Base-by-base conservation (phyloP, 2,113 vertebrate genomes). In the Nyctereutes procyonoides region DNA sequence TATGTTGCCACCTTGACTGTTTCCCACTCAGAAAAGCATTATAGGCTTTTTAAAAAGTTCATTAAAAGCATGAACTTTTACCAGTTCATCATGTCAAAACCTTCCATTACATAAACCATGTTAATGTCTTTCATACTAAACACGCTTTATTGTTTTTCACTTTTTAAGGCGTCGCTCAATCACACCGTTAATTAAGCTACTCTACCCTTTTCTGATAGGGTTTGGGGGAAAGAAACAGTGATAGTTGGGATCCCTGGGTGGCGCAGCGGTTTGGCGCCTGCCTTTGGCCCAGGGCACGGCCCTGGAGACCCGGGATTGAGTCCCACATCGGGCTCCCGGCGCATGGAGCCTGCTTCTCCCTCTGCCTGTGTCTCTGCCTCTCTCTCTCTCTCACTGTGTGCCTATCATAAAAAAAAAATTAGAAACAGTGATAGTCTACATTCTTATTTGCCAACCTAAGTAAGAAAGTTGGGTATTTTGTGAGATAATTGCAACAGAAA, bases 401-500 rank as follows among this genome's bases (percentile, higher is more conserved):
- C n/a, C n/a, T n/a, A n/a, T n/a, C n/a, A n/a, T n/a, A n/a, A n/a
- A n/a, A n/a, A n/a, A n/a, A n/a, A n/a, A n/a, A n/a, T n/a, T n/a
- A 55, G 12, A 10, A 28, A 58, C n/a, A 79, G 30, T 80, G 53
- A 77, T 85, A 13, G 32, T 55, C 35, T 60, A 19, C 22, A 17
- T 77, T 84, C 43, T 90, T 83, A 93, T 73, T 95, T 93, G 58
- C 81, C 38, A 80, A 79, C 10, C 79, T n/a, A 73, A 85, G 67
- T 95, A 69, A 76, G 15, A 71, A 93, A 71, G 2, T 73, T 17
- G 16, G 43, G 17, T 76, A 84, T 82, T 86, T 91, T n/a, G 15
- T 60, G 35, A 2, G 53, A 20, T 82, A 94, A 86, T 83, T 87
- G 38, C 53, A 90, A 26, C 17, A 28, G 53, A 94, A 77, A 90